Conservation (phyloP, 2,113 vertebrate genomes). For the Megaptera novaeangliae region DNA sequence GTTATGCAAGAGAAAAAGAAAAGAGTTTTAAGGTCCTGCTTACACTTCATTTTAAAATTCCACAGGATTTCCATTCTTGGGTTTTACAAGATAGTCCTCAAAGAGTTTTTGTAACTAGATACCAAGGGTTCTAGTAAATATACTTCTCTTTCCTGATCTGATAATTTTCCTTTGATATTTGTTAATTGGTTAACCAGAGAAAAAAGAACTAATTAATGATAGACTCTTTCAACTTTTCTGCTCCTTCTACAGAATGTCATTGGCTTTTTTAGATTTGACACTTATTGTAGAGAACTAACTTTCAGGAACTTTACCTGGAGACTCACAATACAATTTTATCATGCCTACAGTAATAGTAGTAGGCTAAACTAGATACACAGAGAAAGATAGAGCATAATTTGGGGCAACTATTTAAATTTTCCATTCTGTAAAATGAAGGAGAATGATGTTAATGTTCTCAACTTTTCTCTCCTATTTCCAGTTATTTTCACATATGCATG, state of each 20-base stretch:
- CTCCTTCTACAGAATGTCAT: background rate
- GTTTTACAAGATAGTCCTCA: background rate
- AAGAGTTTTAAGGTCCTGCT: background rate
- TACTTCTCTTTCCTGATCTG: background rate
- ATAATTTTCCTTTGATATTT: background rate
- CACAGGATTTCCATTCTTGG: background rate
- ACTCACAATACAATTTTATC: background rate
- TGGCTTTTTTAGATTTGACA: background rate
- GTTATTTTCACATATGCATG: background rate
- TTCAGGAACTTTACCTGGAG: background rate
- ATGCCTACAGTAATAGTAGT: background rate
- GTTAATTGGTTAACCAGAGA: background rate
- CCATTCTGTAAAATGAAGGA: background rate
- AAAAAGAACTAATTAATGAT: background rate
- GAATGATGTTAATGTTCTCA: background rate
- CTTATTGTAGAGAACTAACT: background rate
- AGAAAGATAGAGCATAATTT: background rate
- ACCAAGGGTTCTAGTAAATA: background rate
- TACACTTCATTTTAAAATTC: background rate
- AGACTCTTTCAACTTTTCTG: background rate
- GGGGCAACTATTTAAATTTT: background rate
- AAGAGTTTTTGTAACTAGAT: background rate
- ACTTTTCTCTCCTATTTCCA: background rate
- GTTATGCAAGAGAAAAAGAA: background rate
- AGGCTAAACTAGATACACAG: background rate